Evolutionary conservation across 2,113 vertebrate species (phyloP).

Genomic region (Psammodynastes pulverulentus): DNA sequence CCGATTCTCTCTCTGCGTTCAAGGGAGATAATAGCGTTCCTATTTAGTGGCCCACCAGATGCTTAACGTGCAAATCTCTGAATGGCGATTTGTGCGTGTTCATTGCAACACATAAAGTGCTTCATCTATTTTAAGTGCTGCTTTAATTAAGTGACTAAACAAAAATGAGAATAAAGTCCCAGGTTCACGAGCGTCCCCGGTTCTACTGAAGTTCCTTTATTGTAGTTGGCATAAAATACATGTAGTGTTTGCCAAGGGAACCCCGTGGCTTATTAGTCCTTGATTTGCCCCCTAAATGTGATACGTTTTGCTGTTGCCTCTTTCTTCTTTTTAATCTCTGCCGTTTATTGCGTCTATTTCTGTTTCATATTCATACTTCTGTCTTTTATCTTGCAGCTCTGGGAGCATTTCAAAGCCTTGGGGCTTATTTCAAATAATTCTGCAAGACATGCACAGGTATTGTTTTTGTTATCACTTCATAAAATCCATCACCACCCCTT

Average conservation of each 20-base stretch:
- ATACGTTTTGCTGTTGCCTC: not conserved
- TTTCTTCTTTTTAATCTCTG: conserved; percentile 18
- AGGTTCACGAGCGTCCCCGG: not conserved
- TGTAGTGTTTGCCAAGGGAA: not conserved
- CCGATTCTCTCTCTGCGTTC: not conserved
- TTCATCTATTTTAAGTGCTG: not conserved
- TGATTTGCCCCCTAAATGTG: conserved; percentile 12
- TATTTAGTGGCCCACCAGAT: not conserved
- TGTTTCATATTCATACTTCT: conserved; percentile 3
- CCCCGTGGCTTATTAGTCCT: not conserved
- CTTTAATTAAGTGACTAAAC: not conserved
- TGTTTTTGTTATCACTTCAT: conserved; percentile 25
- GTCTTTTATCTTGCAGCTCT: not conserved
- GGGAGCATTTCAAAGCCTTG: conserved; percentile 37
- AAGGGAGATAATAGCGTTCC: not conserved
- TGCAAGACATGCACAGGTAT: conserved; percentile 21
- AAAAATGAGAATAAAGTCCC: not conserved
- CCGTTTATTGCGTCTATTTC: not conserved
- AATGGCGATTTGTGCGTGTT: not conserved
- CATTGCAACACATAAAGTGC: not conserved
- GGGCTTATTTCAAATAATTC: conserved; percentile 24
- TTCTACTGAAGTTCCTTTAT: not conserved
- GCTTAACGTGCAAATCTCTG: not conserved
- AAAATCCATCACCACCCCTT: not conserved
- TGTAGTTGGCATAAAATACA: not conserved